A percentile compares a stretch with the other conserved stretches of the same genome.
phyloP scores from a whole-genome alignment of 2,113 vertebrate species.

The Bothrops jararaca region DNA sequence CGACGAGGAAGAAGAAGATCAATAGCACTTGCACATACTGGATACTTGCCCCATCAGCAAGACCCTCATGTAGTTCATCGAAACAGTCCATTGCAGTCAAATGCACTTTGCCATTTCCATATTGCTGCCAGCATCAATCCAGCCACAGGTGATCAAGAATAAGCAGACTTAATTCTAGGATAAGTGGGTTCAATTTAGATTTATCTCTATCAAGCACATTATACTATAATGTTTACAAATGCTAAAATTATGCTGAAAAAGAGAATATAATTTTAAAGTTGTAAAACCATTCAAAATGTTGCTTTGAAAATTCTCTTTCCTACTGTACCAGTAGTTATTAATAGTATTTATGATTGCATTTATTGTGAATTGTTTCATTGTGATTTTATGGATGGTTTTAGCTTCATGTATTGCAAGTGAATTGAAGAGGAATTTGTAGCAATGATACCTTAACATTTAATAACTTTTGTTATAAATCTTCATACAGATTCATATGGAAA shows the following conservation, averaged over 20 bases:
- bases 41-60: constrained; percentile 82
- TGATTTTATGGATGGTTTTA: not conserved
- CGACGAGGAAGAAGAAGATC: constrained; percentile 75
- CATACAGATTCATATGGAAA: not conserved
- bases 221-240: not conserved
- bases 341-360: not conserved
- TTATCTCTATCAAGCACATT: not conserved
- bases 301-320: not conserved
- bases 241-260: not conserved
- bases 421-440: not conserved
- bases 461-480: not conserved
- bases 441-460: not conserved
- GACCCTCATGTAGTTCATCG: constrained; percentile 81
- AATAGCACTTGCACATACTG: constrained; percentile 78
- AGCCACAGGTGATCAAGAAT: constrained; percentile 78
- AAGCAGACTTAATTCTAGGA: not conserved
- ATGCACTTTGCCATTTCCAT: constrained; percentile 96
- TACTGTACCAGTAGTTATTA: not conserved
- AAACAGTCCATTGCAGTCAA: constrained; percentile 76
- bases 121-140: constrained; percentile 99
- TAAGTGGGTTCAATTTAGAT: not conserved
- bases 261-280: not conserved
- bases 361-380: not conserved
- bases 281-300: not conserved
- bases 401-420: not conserved